Evolutionary conservation across 2,888 invertebrate species (phyloP), one percentile per base, ranked within the genome.

Genomic region (Hypomecis punctinalis): DNA sequence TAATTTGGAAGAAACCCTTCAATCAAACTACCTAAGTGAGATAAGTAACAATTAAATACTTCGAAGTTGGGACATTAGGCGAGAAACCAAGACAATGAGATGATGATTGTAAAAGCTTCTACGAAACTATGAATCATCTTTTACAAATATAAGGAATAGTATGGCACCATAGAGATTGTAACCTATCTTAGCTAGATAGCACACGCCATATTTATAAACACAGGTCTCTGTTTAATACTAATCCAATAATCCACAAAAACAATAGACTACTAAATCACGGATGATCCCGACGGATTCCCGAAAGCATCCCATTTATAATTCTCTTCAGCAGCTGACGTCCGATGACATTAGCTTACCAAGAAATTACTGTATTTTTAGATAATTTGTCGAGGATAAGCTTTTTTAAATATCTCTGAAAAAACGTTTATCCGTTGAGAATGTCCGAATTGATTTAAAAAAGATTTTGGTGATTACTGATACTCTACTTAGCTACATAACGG

Each of bases 281-380:
- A 64, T 37, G 46, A 11, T 35, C 49, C 39, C n/a, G 36, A 60
- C 63, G 60, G 64, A 64, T 65, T 62, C 51, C 55, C 35, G 39
- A 66, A 57, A 68, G 48, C 35, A 49, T 63, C 52, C 62, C 61
- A 61, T 66, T 10, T 52, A 55, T 54, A 68, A 43, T 55, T 53
- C 49, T 48, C 58, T 48, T 35, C 57, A 37, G 8, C 47, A 37
- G 23, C 56, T 46, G 55, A 43, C 61, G 56, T 51, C 36, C 8
- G 61, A 62, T 68, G 70, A 68, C 65, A 67, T 66, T 67, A 62
- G 47, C 54, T 36, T 64, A 60, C 45, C 10, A 45, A 52, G 59
- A 63, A 64, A 59, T 43, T 5, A 8, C 13, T 9, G 23, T 68
- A 66, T 66, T 66, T 65, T 61, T 66, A 61, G 23, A 63, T 23